These are phyloP conservation scores for Fragum sueziense DNA, from an alignment of 2,888 invertebrate genomes.

Conservation along the genomic window DNA sequence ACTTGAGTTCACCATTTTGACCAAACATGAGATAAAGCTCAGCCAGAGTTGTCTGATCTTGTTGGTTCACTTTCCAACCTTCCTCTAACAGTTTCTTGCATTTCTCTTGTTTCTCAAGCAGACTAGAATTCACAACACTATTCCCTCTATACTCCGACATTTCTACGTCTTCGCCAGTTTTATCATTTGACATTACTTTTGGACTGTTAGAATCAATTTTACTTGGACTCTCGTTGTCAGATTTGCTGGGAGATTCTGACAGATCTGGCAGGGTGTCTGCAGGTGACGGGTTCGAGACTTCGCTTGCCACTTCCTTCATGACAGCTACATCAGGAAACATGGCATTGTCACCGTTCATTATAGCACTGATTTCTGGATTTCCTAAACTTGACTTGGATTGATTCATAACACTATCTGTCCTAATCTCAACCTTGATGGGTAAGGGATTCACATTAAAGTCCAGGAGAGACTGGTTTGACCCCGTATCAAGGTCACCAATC, in stretches of 20 bases:
- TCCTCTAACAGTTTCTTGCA: slow-evolving; percentile 52
- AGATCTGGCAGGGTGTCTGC: neutral
- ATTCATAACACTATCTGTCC: neutral
- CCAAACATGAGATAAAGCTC: slow-evolving; percentile 92
- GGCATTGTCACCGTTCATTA: slow-evolving; percentile 74
- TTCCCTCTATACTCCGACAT: neutral
- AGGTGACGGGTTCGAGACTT: neutral
- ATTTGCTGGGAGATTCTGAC: neutral
- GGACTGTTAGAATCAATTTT: slow-evolving; percentile 11
- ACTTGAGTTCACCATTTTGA: slow-evolving; percentile 79
- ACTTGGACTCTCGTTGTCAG: slow-evolving; percentile 18
- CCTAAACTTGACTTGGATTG: neutral
- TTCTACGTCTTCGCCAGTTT: neutral
- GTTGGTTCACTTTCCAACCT: slow-evolving; percentile 54
- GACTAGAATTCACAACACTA: slow-evolving; percentile 51
- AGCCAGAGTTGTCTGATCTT: slow-evolving; percentile 90
- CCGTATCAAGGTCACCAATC: neutral
- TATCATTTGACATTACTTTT: neutral
- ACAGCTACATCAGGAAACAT: slow-evolving; percentile 73
- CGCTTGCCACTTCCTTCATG: slow-evolving; percentile 2
- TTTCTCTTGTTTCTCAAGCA: slow-evolving; percentile 38
- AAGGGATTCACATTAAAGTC: neutral
- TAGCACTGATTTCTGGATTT: slow-evolving; percentile 58
- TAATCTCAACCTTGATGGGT: neutral
- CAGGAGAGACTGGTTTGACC: neutral